phyloP scores from a whole-genome alignment of 2,888 invertebrate genomes.

The Cryptocephalus primarius region DNA sequence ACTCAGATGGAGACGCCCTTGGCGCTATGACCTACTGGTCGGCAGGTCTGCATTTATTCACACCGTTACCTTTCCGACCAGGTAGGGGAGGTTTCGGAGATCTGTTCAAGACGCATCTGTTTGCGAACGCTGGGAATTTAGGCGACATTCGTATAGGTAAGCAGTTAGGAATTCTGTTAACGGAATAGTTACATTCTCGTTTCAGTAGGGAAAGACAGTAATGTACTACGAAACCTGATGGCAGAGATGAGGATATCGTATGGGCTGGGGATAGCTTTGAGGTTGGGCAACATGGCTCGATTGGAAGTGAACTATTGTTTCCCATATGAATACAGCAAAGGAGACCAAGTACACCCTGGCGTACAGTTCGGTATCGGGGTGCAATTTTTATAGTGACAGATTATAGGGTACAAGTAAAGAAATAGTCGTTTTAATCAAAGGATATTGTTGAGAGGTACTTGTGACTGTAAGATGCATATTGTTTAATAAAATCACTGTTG shows the following conservation, averaged over 20 bases:
- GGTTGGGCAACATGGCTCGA: slow-evolving; percentile 75
- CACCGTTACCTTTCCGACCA: slow-evolving; percentile 80
- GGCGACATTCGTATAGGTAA: slow-evolving; percentile 8
- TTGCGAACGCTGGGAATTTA: slow-evolving; percentile 80
- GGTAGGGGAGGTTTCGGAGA: slow-evolving; percentile 71
- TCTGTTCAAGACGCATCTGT: slow-evolving; percentile 79
- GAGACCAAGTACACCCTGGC: slow-evolving; percentile 56
- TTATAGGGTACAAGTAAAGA: no score
- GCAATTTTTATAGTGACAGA: slow-evolving; percentile 57
- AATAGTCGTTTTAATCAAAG: no score
- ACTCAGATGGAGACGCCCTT: slow-evolving; percentile 61
- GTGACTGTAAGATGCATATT: no score
- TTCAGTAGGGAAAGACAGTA: slow-evolving; percentile 6
- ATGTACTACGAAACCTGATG: slow-evolving; percentile 16
- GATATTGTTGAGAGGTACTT: no score
- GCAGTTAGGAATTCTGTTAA: neutral
- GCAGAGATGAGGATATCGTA: slow-evolving; percentile 55
- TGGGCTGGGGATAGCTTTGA: slow-evolving; percentile 76
- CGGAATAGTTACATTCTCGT: no score
- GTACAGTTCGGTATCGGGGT: slow-evolving; percentile 79
- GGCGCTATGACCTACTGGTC: slow-evolving; percentile 80
- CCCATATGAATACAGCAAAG: slow-evolving; percentile 52
- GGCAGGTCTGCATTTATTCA: slow-evolving; percentile 74
- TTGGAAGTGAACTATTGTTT: slow-evolving; percentile 91
- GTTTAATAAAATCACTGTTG: no score